A percentile compares a stretch with the other conserved stretches of the same genome.
Evolutionary conservation across 2,113 vertebrate genomes (phyloP).

Genomic region (Hepsetus odoe): DNA sequence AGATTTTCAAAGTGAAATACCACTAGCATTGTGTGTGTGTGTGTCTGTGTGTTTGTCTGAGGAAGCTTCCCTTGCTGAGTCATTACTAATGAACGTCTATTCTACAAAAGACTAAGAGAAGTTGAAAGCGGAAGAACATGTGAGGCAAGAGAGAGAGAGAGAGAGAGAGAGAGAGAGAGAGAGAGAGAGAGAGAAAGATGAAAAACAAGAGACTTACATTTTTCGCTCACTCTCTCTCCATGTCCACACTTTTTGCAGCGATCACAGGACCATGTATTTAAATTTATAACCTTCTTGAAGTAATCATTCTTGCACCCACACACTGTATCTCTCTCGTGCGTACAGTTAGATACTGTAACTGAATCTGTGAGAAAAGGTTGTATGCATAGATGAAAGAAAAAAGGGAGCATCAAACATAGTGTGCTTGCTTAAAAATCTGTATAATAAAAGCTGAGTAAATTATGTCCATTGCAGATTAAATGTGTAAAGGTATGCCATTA

Average conservation of each 20-base stretch:
- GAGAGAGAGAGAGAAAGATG: background rate
- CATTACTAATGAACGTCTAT: too few relatives aligned
- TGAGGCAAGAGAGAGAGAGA: too few relatives aligned
- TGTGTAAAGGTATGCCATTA: background rate
- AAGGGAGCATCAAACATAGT: background rate
- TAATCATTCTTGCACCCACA: conserved; percentile 62
- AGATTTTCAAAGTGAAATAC: too few relatives aligned
- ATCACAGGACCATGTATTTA: conserved; percentile 20
- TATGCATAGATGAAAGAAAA: background rate
- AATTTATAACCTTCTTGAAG: conserved; percentile 35
- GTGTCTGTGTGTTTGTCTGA: background rate
- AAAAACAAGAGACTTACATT: conserved; percentile 61
- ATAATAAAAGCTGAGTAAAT: too few relatives aligned
- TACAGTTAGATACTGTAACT: background rate
- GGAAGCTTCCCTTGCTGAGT: background rate
- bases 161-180: background rate
- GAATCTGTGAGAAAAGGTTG: background rate
- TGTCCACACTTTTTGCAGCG: conserved; percentile 45
- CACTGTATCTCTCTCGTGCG: rapidly evolving
- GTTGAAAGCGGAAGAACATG: too few relatives aligned
- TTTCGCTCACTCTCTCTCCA: conserved; percentile 9
- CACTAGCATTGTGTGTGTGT: too few relatives aligned
- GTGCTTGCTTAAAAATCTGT: background rate
- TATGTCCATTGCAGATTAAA: background rate
- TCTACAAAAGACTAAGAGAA: too few relatives aligned